Percentiles rank a stretch among this genome's conserved stretches.
Evolutionary conservation across 2,113 vertebrate genomes (phyloP).

Genomic region (Sporophila hypoxantha): DNA sequence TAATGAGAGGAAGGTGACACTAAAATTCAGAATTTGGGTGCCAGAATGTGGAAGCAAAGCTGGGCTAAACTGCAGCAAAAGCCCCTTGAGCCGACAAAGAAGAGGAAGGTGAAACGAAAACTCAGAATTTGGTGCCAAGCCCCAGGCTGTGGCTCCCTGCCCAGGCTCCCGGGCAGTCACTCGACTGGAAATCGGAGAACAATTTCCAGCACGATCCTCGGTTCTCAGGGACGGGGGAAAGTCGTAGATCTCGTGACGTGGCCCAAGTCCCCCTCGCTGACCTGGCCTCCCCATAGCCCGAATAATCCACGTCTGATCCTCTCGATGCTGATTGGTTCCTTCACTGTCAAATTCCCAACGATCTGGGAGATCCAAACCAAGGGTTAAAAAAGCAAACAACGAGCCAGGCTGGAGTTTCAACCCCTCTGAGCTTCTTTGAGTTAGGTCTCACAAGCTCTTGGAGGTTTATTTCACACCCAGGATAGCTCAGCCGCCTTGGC

Average conservation of each 20-base stretch:
- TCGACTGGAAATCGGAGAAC: slow-evolving; percentile 85
- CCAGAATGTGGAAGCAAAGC: no score
- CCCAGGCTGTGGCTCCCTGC: accelerated
- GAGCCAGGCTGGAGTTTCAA: accelerated
- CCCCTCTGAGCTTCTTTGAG: background rate
- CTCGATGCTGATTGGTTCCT: slow-evolving; percentile 72
- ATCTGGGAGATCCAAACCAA: slow-evolving; percentile 29
- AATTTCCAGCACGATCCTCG: slow-evolving; percentile 75
- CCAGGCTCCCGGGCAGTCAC: accelerated
- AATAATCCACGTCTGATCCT: slow-evolving; percentile 69
- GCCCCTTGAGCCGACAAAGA: no score
- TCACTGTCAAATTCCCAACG: slow-evolving; percentile 63
- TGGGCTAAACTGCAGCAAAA: background rate
- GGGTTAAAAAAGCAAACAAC: accelerated
- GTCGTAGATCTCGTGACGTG: slow-evolving; percentile 92
- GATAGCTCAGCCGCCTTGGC: no score
- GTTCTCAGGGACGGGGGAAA: slow-evolving; percentile 79
- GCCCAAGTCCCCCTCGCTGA: slow-evolving; percentile 69
- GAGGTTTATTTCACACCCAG: no score
- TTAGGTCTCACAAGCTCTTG: no score
- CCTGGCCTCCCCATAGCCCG: slow-evolving; percentile 53
- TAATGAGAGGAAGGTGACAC: accelerated
- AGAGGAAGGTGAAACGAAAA: accelerated
- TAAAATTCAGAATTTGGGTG: accelerated
- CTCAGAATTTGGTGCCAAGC: accelerated